Base-by-base conservation (phyloP, 2,888 invertebrate genomes). In the Ochropacha duplaris region DNA sequence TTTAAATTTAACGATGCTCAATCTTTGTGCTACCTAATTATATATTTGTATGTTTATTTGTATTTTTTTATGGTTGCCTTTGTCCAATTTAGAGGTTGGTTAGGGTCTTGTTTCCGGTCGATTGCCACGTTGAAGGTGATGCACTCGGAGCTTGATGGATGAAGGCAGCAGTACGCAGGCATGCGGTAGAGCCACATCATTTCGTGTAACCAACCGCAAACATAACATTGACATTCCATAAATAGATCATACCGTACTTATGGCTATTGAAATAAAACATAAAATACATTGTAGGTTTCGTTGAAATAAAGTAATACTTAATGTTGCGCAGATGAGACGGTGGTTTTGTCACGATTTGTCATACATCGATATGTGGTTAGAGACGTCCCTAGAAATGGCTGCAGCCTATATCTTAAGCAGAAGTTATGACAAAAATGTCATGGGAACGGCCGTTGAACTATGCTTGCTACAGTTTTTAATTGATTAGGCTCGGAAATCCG, bases 341-440 rank as follows among this genome's bases (percentile, higher is more conserved):
- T 87, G 91, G 91, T 91, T 90, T 90, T 92, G 92, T 92, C 90
- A 89, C 89, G 87, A 90, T 91, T 91, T 91, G 91, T 92, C 88
- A 90, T 88, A 91, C 87, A 89, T 79, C 82, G 81, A 83, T 81
- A 81, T 89, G 90, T 79, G 90, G 90, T 90, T 87, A 83, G 76
- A 74, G 74, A 72, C 71, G 69, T 66, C 74, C 74, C 73, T 72
- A 75, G 76, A 75, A 76, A 84, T 78, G 69, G 68, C 71, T 71
- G 71, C 73, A 74, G 72, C 73, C 75, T 78, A 72, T 71, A 78
- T 31, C 67, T 73, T 76, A 83, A 84, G 84, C 86, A 84, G 85
- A 78, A 88, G 89, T 84, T 90, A 90, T 90, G 88, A 85, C 80
- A 88, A 88, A 86, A 87, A 88, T 89, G 84, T 79, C 75, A 83